These are phyloP conservation scores for Platyrinchus mystaceus DNA, from an alignment of 2,797 vertebrate species.

Conservation along the genomic window DNA sequence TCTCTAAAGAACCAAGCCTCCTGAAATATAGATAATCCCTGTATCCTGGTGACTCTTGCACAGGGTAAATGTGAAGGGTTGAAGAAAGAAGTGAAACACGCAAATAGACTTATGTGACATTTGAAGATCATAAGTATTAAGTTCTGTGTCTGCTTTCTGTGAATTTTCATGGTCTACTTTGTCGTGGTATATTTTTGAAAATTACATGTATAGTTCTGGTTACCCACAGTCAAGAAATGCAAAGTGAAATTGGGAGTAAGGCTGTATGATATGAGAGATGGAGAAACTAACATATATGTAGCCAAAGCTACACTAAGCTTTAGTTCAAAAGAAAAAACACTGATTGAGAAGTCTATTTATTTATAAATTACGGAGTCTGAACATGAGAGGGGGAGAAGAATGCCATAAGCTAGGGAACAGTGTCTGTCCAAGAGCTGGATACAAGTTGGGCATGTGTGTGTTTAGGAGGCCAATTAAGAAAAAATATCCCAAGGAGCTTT, in stretches of 20 bases:
- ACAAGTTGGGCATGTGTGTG: not conserved
- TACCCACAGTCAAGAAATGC: not conserved
- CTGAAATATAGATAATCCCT: not conserved
- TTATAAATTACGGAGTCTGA: not conserved
- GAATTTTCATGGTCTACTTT: not conserved
- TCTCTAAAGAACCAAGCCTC: not conserved
- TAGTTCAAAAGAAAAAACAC: not conserved
- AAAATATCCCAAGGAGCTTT: not conserved
- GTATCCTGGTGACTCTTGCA: not conserved
- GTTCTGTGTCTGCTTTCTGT: not conserved
- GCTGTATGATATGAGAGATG: not conserved
- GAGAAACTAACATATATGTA: not conserved
- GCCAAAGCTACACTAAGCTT: not conserved
- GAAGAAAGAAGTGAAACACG: not conserved
- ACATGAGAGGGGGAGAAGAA: not conserved
- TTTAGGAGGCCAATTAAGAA: not conserved
- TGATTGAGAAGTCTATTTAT: not conserved
- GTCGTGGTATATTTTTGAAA: not conserved
- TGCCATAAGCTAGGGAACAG: not conserved
- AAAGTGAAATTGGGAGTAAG: not conserved
- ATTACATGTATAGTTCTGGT: not conserved
- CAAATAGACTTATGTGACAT: not conserved
- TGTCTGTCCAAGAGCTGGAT: not conserved
- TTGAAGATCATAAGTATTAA: not conserved
- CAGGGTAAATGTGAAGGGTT: not conserved